A percentile compares a stretch with the other conserved stretches of the same genome.
phyloP scores from a whole-genome alignment of 2,797 vertebrate genomes.

The Allobates femoralis region DNA sequence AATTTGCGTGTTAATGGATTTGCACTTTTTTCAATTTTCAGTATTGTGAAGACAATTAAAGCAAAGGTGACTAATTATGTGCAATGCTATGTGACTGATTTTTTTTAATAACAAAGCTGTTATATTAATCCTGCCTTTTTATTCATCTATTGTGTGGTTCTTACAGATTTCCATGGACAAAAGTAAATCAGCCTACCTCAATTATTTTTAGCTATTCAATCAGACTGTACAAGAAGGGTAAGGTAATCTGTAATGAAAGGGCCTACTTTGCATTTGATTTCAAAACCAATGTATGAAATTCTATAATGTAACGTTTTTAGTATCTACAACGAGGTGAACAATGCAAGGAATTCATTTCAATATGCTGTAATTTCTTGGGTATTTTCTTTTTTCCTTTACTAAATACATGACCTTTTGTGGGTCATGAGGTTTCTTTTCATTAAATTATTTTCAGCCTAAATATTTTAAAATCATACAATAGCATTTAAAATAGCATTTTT shows the following conservation, averaged over 20 bases:
- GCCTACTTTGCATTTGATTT: not conserved
- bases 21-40: not conserved
- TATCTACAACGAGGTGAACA: not conserved
- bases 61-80: not conserved
- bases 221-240: slow-evolving; percentile 12
- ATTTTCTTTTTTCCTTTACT: not conserved
- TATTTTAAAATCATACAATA: not conserved
- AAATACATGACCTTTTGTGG: not conserved
- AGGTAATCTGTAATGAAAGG: not conserved
- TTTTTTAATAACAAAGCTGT: not conserved
- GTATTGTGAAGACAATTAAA: not conserved
- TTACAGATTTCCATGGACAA: slow-evolving; percentile 26
- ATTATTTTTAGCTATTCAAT: slow-evolving; percentile 37
- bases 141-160: not conserved
- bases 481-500: not conserved
- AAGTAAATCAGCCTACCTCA: not conserved
- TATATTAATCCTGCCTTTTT: not conserved
- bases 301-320: not conserved
- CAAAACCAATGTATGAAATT: not conserved
- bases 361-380: not conserved
- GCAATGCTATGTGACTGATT: not conserved
- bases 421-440: not conserved
- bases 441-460: not conserved
- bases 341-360: not conserved
- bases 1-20: not conserved